These are phyloP conservation scores for Lepidothrix coronata DNA, from an alignment of 2,113 vertebrate species.

Conservation along the genomic window DNA sequence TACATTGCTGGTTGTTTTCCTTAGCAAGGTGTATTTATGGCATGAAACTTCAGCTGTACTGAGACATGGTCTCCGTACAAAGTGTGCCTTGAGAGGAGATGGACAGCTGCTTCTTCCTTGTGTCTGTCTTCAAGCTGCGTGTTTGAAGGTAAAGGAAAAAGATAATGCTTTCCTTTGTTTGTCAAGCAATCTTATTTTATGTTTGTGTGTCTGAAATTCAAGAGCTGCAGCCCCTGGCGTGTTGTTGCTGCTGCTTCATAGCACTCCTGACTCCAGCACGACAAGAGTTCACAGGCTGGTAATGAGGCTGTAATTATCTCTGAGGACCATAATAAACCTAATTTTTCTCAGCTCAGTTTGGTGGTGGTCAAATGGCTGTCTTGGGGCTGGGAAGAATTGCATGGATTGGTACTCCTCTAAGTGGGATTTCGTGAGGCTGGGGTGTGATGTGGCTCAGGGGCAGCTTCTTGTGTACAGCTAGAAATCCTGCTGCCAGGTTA, in stretches of 20 bases:
- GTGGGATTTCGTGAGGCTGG: not conserved
- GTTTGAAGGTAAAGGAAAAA: not conserved
- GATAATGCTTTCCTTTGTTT: not conserved
- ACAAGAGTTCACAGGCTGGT: not conserved
- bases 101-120: not conserved
- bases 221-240: not conserved
- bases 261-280: not conserved
- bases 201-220: not conserved
- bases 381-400: not conserved
- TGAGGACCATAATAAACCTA: not conserved
- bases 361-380: not conserved
- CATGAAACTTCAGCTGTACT: not conserved
- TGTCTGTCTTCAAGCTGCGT: not conserved
- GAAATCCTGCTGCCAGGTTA: not conserved
- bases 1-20: not conserved
- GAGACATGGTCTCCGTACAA: accelerated
- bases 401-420: not conserved
- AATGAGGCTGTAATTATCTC: not conserved
- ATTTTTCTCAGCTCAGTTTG: not conserved
- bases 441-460: not conserved
- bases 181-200: not conserved
- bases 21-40: not conserved
- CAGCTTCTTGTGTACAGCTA: not conserved
- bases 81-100: not conserved
- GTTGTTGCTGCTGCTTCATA: not conserved